These are phyloP conservation scores for Zaprionus camerounensis DNA, from an alignment of 1,140 invertebrate species.

Conservation along the genomic window DNA sequence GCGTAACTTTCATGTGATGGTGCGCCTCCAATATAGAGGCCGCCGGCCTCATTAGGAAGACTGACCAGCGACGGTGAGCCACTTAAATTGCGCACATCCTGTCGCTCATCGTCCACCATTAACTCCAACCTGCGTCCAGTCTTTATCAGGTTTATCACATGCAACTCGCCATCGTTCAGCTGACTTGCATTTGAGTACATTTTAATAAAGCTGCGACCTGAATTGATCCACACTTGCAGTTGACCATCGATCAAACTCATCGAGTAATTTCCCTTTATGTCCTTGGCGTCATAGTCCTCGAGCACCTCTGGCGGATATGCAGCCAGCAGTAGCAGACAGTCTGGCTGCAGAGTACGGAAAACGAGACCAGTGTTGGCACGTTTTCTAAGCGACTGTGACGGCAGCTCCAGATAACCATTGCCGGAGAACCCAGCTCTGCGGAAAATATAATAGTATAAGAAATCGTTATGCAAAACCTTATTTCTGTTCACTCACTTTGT, in stretches of 20 bases:
- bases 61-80: constrained; percentile 85
- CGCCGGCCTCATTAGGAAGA: constrained; percentile 84
- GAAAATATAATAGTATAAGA: neutral
- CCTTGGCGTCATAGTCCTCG: constrained; percentile 84
- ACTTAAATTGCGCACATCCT: constrained; percentile 85
- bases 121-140: constrained; percentile 86
- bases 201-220: constrained; percentile 88
- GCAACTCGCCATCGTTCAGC: constrained; percentile 88
- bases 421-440: constrained; percentile 90
- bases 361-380: constrained; percentile 90
- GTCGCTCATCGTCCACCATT: constrained; percentile 88
- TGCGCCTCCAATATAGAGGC: constrained; percentile 84
- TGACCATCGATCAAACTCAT: constrained; percentile 88
- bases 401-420: constrained; percentile 91
- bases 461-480: neutral
- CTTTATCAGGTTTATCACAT: constrained; percentile 86
- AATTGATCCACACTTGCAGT: constrained; percentile 87
- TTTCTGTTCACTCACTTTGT: constrained; percentile 86
- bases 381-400: constrained; percentile 88
- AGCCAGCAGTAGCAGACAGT: constrained; percentile 90
- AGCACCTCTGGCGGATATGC: constrained; percentile 87
- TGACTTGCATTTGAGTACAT: constrained; percentile 86
- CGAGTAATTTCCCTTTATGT: constrained; percentile 88
- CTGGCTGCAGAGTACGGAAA: constrained; percentile 89
- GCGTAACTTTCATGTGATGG: constrained; percentile 71